Evolutionary conservation across 35 echinoderm and acorn worm genomes (phyloP), one percentile per base, ranked within the genome.

Genomic region (Ptychodera flava): DNA sequence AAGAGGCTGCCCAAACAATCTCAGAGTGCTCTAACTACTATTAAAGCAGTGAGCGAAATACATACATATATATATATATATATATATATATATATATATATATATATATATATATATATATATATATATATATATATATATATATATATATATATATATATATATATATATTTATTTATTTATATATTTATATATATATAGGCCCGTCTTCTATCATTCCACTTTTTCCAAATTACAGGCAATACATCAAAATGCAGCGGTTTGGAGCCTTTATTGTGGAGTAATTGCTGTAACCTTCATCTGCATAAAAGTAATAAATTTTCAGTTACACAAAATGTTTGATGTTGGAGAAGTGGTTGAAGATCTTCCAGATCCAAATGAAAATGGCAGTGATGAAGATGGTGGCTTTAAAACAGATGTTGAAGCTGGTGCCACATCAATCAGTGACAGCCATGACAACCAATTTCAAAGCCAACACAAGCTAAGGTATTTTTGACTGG

Each of bases 251-350:
- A 85, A 88, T 35, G 38, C 80, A 37, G 37, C 90, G 88, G 91
- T 93, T 94, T 99, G 96, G 96, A 78, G 84, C 15, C 27, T 94
- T 31, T 99, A 99, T 93, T 88, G 92, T 87, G 15, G 94, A 10
- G n/a, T 90, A 30, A 90, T 94, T 16, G 88, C 82, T 83, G 30
- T 92, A 29, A 45, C 85, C 37, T 99, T 99, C 35, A 81, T 35
- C 30, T 79, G 85, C 78, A 89, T 99, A 90, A 99, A 99, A 85
- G 53, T 89, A 31, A 89, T 99, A 37, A 99, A 90, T 88, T 92
- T 85, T 78, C 87, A 91, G 76, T 94, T 99, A 92, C 96, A 99
- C 45, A 28, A 84, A 32, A 99, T 94, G 92, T 99, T 99, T 36
- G 90, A 99, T 76, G 80, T 87, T 28, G 96, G 96, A 30, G 96